These are phyloP conservation scores for Myotis planiceps DNA, from an alignment of 2,797 vertebrate genomes.

Conservation along the genomic window DNA sequence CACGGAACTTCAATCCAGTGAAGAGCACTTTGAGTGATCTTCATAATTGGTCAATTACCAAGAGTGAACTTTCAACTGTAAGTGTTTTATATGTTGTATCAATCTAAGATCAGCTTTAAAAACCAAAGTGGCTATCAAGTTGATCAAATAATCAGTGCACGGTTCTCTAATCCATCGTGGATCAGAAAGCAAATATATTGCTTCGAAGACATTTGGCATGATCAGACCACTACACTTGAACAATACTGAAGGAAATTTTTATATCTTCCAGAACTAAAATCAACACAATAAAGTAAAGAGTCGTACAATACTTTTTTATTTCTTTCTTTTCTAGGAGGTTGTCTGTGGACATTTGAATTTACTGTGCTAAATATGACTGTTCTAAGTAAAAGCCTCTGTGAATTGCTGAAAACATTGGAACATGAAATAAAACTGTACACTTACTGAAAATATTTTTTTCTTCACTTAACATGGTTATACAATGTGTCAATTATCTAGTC, in stretches of 20 bases:
- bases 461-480: conserved; percentile 30
- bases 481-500: conserved; percentile 56
- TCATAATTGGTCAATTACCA: conserved; percentile 56
- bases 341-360: conserved; percentile 52
- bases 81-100: conserved; percentile 53
- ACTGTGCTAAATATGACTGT: conserved; percentile 61
- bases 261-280: conserved; percentile 52
- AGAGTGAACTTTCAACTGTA: conserved; percentile 53
- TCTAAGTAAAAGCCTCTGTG: conserved; percentile 61
- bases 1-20: conserved; percentile 26
- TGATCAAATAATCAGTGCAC: conserved; percentile 58
- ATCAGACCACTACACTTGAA: neutral
- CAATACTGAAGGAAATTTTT: conserved; percentile 23
- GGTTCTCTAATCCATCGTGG: neutral
- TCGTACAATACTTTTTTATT: conserved; percentile 39
- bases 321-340: conserved; percentile 47
- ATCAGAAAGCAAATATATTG: conserved; percentile 36
- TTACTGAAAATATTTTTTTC: conserved; percentile 59
- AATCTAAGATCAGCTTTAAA: conserved; percentile 54
- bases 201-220: neutral
- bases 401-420: conserved; percentile 59
- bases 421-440: conserved; percentile 71
- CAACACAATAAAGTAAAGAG: conserved; percentile 37
- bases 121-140: conserved; percentile 54
- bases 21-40: conserved; percentile 55